Conservation (phyloP, 2,113 vertebrate genomes). For the Tragelaphus strepsiceros region DNA sequence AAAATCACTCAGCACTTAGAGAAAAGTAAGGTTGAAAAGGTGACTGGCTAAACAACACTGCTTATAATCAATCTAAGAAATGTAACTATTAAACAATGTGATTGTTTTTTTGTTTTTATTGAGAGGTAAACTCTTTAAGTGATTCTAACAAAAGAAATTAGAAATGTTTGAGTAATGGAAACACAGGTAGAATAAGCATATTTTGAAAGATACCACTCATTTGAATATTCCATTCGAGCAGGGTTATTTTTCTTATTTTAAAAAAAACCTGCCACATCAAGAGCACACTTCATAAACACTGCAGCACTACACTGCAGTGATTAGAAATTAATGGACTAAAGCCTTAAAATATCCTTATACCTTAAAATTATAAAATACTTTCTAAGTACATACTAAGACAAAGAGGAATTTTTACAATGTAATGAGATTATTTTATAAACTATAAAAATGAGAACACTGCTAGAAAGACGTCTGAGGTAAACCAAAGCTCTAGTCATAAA, state of each 20-base stretch:
- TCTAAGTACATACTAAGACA: constrained; percentile 24
- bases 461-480: constrained; percentile 22
- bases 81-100: not conserved
- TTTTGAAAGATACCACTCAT: not conserved
- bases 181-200: not conserved
- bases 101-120: not conserved
- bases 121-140: not conserved
- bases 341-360: not conserved
- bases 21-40: not conserved
- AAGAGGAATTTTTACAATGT: constrained; percentile 12
- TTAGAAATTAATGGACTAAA: constrained; percentile 30
- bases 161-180: not conserved
- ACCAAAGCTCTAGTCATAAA: constrained; percentile 7
- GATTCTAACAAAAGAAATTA: not conserved
- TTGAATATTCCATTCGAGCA: constrained; percentile 3
- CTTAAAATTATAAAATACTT: constrained; percentile 34
- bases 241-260: not conserved
- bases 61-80: not conserved
- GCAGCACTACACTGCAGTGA: not conserved
- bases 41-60: not conserved
- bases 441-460: constrained; percentile 32
- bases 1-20: not conserved
- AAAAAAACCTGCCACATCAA: not conserved
- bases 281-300: not conserved
- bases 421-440: constrained; percentile 56